Evolutionary conservation across 2,113 vertebrate genomes (phyloP).

Genomic region (Rynchops niger): DNA sequence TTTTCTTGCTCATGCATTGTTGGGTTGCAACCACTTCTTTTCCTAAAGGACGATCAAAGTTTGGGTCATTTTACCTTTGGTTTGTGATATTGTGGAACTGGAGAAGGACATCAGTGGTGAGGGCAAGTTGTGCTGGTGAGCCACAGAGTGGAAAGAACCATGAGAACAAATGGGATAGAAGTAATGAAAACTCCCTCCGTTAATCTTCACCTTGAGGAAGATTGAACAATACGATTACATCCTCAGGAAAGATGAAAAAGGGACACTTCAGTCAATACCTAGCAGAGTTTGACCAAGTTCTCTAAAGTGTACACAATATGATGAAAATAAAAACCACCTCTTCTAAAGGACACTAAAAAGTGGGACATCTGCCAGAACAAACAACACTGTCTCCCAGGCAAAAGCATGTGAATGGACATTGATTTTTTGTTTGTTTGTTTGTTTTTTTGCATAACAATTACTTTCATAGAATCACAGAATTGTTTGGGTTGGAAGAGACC

Average conservation of each 20-base stretch:
- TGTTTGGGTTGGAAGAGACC: too few relatives aligned
- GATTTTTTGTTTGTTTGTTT: not conserved
- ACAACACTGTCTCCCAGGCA: not conserved
- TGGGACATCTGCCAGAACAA: not conserved
- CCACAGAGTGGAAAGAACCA: not conserved
- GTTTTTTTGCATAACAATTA: not conserved
- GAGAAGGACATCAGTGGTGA: not conserved
- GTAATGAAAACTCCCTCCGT: not conserved
- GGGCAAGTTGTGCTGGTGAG: not conserved
- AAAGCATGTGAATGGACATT: not conserved
- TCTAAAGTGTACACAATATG: not conserved
- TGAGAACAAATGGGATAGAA: not conserved
- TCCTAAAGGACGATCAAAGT: not conserved
- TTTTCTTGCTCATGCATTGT: not conserved
- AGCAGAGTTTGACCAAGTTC: not conserved
- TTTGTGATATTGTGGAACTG: not conserved
- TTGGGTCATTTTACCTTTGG: not conserved
- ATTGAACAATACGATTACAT: fast-evolving
- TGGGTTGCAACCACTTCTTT: not conserved
- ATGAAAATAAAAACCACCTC: not conserved
- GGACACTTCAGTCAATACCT: not conserved
- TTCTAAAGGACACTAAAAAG: not conserved
- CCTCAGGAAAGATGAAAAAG: not conserved
- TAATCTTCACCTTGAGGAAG: not conserved
- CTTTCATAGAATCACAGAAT: not conserved